These are phyloP conservation scores for Dynastes grantii DNA, from an alignment of 2,888 invertebrate genomes.

Conservation along the genomic window DNA sequence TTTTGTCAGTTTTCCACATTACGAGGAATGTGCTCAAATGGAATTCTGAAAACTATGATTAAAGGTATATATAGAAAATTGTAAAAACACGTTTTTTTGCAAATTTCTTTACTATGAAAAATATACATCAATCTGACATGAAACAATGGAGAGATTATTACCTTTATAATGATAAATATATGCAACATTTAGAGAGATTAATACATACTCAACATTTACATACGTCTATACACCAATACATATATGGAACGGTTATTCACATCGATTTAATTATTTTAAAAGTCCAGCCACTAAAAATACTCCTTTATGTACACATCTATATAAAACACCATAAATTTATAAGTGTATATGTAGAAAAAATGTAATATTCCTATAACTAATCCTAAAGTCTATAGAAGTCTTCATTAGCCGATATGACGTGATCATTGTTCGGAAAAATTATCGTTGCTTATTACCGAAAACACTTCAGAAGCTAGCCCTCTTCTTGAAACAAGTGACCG, in stretches of 20 bases:
- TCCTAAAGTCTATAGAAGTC: neutral
- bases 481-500: constrained; percentile 55
- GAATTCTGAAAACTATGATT: too few species aligned
- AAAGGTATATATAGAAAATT: too few species aligned
- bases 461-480: too few species aligned
- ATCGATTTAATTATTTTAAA: neutral
- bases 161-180: neutral
- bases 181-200: neutral
- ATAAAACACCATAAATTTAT: neutral
- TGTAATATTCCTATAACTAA: neutral
- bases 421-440: neutral
- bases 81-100: neutral
- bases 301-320: neutral
- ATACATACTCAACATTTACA: too few species aligned
- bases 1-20: too few species aligned
- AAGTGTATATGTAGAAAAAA: neutral
- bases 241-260: neutral
- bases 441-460: neutral
- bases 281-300: constrained; percentile 28
- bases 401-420: constrained; percentile 8
- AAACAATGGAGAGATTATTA: neutral
- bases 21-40: too few species aligned
- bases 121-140: constrained; percentile 17
- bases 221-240: neutral
- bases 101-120: constrained; percentile 34